A percentile compares a stretch with the other conserved stretches of the same genome.
phyloP scores from a whole-genome alignment of 2,797 vertebrate genomes.

The Echeneis naucrates region DNA sequence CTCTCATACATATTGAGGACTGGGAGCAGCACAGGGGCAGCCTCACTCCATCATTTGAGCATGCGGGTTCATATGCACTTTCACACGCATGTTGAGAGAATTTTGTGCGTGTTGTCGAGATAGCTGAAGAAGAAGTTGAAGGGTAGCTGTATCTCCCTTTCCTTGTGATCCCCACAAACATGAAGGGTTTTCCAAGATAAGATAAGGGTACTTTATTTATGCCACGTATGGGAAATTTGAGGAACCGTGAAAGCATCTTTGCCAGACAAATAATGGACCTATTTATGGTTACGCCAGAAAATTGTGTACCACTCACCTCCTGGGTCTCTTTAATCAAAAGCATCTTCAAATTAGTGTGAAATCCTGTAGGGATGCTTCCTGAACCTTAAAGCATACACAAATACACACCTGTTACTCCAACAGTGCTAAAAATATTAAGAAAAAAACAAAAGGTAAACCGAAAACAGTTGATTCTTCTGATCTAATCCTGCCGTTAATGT shows the following conservation, averaged over 20 bases:
- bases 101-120: neutral
- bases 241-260: conserved; percentile 18
- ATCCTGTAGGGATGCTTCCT: conserved; percentile 7
- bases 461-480: neutral
- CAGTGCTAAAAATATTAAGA: conserved; percentile 10
- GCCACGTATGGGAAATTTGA: too few species aligned
- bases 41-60: conserved; percentile 16
- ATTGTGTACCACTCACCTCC: conserved; percentile 7
- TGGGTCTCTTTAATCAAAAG: conserved; percentile 27
- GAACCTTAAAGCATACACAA: conserved; percentile 22
- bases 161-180: neutral
- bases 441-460: neutral
- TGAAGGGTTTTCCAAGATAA: conserved; percentile 12
- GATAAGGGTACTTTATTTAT: too few species aligned
- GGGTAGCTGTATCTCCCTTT: neutral
- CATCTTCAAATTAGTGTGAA: conserved; percentile 21
- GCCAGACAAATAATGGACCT: conserved; percentile 25
- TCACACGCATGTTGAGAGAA: neutral
- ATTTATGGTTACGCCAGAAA: conserved; percentile 39
- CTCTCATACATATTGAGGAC: conserved; percentile 44
- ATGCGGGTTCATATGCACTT: conserved; percentile 4
- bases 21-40: conserved; percentile 39
- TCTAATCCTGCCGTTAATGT: conserved; percentile 29
- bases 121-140: neutral
- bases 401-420: conserved; percentile 1